These are phyloP conservation scores for Empidonax traillii DNA, from an alignment of 2,113 vertebrate genomes.

Conservation along the genomic window DNA sequence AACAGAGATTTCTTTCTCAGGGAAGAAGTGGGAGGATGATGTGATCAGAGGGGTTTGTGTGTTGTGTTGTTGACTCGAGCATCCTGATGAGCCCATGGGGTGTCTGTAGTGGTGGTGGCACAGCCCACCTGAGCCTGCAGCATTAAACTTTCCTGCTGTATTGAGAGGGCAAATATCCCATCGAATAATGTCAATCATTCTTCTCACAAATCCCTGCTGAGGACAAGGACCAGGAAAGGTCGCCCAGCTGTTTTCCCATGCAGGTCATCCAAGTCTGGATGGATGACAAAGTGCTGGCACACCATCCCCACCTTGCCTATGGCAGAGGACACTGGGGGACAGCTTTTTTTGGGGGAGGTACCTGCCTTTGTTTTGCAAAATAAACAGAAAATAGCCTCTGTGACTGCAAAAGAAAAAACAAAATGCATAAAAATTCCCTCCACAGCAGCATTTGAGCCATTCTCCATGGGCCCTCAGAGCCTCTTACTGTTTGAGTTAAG, in stretches of 20 bases:
- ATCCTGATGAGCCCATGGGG: neutral
- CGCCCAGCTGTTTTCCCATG: neutral
- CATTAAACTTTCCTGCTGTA: neutral
- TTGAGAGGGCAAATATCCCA: neutral
- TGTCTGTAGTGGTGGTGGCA: neutral
- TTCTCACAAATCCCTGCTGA: neutral
- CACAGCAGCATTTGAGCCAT: neutral
- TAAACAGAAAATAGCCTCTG: neutral
- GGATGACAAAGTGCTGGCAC: neutral
- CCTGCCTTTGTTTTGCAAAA: neutral
- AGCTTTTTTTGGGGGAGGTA: neutral
- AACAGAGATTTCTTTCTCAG: neutral
- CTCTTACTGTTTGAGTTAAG: conserved; percentile 78
- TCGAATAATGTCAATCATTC: neutral
- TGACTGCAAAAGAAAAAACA: neutral
- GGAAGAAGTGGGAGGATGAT: neutral
- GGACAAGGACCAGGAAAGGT: neutral
- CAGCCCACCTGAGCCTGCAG: neutral
- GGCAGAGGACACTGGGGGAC: neutral
- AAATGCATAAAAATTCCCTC: neutral
- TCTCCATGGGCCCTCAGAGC: conserved; percentile 35
- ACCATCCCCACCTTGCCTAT: neutral
- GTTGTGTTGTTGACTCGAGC: neutral
- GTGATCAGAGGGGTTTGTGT: neutral
- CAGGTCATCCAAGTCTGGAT: accelerated